Evolutionary conservation across 2,113 vertebrate genomes (phyloP), one percentile per base, ranked within the genome.

Genomic region (Nipponia nippon): DNA sequence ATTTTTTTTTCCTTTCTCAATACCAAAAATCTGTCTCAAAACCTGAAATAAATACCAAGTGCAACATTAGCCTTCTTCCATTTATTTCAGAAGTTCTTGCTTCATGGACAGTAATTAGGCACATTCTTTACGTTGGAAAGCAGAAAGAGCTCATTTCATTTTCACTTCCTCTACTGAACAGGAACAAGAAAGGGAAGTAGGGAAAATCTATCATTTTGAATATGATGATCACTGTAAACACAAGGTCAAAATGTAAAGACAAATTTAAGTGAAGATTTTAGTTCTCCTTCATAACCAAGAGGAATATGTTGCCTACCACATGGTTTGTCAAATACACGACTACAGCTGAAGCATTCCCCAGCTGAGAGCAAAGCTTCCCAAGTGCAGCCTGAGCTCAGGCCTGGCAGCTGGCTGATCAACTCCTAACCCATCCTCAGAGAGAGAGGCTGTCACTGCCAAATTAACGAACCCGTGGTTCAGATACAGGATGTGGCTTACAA

Each of bases 321-420:
- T 9, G 18, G 17, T 72, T 80, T 72, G 42, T 65, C 65, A 83
- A 81, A 87, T 15, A 77, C 21, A n/a, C 1, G 6, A 16, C 69
- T 63, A 61, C 40, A 73, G 22, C 15, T 40, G 49, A 70, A 70
- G 38, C 20, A 32, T 17, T 46, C 19, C 30, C 67, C 49, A 77
- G 4, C 4, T 50, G 27, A 69, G 26, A 89, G 21, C 8, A 70
- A 83, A 86, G 46, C 38, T 63, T 55, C n/a, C 36, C 79, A 71
- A 85, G 44, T 3, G 17, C 66, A 83, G 13, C 0, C 32, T 1
- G 2, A 40, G 1, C 8, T 82, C 46, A 44, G 0, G 0, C 27
- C 61, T 71, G 36, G 44, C 44, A 76, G 80, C 52, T 59, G n/a
- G 30, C 26, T 27, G 6, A 52, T 36, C 47, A 61, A 3, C 21